Evolutionary conservation across 2,888 invertebrate genomes (phyloP).

Genomic region (Ophion slaviceki): DNA sequence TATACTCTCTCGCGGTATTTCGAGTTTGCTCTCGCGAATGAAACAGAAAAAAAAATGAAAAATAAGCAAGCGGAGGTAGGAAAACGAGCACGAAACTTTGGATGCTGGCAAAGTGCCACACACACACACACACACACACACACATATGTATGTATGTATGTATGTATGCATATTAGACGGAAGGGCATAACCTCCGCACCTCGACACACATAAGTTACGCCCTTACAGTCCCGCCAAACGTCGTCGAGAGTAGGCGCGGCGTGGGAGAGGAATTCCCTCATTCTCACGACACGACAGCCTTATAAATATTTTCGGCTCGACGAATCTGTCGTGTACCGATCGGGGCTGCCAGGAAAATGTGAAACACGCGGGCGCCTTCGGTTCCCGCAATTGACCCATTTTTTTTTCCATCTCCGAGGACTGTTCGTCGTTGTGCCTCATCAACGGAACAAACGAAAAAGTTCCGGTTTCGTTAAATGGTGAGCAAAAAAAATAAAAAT

Average conservation of each 20-base stretch:
- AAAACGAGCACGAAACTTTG: conserved; percentile 42
- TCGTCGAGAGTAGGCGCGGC: conserved; percentile 45
- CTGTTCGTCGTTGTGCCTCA: not conserved
- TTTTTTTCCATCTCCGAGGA: not conserved
- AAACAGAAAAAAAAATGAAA: conserved; percentile 8
- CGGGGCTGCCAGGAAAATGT: conserved; percentile 7
- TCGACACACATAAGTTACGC: conserved; percentile 57
- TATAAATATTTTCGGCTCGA: conserved; percentile 71
- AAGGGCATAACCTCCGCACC: not conserved
- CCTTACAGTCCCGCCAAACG: not conserved
- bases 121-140: not conserved
- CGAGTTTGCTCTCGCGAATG: conserved; percentile 39
- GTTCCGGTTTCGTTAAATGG: too few relatives aligned
- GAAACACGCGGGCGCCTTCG: conserved; percentile 10
- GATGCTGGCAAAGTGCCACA: conserved; percentile 59
- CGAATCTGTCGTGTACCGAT: conserved; percentile 12
- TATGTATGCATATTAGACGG: too few relatives aligned
- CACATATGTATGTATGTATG: too few relatives aligned
- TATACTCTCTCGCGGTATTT: conserved; percentile 46
- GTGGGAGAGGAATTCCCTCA: conserved; percentile 78
- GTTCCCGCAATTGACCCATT: conserved; percentile 38
- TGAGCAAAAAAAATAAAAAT: not conserved
- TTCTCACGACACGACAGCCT: conserved; percentile 69
- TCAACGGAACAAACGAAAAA: too few relatives aligned
- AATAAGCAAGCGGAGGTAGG: conserved; percentile 24